phyloP scores from a whole-genome alignment of 2,888 invertebrate species.

The Mycogona germanica region DNA sequence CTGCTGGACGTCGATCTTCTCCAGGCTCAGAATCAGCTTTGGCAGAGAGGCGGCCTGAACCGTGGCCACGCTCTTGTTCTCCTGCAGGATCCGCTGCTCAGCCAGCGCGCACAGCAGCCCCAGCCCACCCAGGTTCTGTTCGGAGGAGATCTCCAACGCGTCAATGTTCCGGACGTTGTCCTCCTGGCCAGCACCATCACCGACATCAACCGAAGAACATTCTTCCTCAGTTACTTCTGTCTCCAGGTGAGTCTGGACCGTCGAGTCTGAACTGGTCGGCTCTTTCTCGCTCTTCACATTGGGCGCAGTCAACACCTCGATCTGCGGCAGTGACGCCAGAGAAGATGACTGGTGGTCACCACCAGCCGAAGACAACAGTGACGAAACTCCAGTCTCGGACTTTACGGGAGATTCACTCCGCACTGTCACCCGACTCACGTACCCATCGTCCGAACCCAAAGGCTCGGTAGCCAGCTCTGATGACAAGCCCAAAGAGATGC shows the following conservation, averaged over 20 bases:
- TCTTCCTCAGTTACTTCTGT: too few species aligned
- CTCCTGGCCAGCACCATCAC: slow-evolving; percentile 20
- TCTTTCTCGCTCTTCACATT: background rate
- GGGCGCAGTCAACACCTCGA: background rate
- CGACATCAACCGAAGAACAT: too few species aligned
- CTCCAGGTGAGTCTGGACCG: too few species aligned
- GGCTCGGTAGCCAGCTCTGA: background rate
- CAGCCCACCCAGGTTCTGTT: slow-evolving; percentile 35
- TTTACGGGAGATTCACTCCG: background rate
- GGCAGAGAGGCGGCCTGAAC: background rate
- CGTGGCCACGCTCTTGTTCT: slow-evolving; percentile 29
- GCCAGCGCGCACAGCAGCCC: slow-evolving; percentile 70
- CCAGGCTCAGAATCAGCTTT: background rate
- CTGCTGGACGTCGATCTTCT: background rate
- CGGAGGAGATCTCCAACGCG: background rate
- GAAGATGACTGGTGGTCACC: background rate
- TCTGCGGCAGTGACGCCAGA: background rate
- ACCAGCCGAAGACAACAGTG: background rate
- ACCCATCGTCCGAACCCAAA: background rate
- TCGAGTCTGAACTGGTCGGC: background rate
- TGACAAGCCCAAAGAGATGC: background rate
- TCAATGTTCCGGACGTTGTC: background rate
- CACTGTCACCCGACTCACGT: background rate
- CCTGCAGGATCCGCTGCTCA: slow-evolving; percentile 69
- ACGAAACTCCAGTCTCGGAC: background rate